Base-by-base conservation (phyloP, 2,113 vertebrate genomes). In the Potamarius usumacintae region DNA sequence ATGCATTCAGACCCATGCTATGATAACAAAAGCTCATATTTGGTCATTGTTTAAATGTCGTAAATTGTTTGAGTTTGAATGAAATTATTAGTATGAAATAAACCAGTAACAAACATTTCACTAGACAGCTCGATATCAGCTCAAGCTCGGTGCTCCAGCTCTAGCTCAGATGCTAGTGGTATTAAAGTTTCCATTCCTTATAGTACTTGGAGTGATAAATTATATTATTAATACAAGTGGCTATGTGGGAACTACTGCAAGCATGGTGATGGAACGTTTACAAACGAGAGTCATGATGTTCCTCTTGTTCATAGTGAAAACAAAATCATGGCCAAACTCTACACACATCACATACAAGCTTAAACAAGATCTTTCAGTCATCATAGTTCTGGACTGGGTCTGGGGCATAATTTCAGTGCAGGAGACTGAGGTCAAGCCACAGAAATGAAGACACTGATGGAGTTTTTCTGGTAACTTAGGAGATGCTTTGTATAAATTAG, bases 401-500 rank as follows among this genome's bases (percentile, higher is more conserved):
- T 25, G 69, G 67, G 60, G 71, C 57, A 76, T 82, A 76, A 58
- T 11, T 20, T 42, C 60, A 76, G 82, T 22, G 22, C 82, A 62
- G 12, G 55, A 85, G 22, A 67, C 50, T 72, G 52, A 85, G 7
- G 78, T 85, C 60, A 87, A 63, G 58, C 77, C 83, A 85, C 78
- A 87, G 72, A 77, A 78, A 82, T 5, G 69, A 58, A 85, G 53
- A 85, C 27, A 42, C 65, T 89, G 53, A 48, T 12, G 8, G 42
- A n/a, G 57, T 55, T 74, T 84, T 84, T 65, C 86, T 83, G 63
- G 58, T 27, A 65, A 63, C 85, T 80, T 78, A 83, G 25, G 62
- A 71, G 48, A 82, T 86, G 57, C 65, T 80, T 58, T n/a, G 11
- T 60, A 57, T 69, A 42, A 12, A 55, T 48, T 57, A 42, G 57